Percentiles rank a stretch among this genome's conserved stretches.
Conservation (phyloP, 2,888 invertebrate genomes). For the Apamea crenata region DNA sequence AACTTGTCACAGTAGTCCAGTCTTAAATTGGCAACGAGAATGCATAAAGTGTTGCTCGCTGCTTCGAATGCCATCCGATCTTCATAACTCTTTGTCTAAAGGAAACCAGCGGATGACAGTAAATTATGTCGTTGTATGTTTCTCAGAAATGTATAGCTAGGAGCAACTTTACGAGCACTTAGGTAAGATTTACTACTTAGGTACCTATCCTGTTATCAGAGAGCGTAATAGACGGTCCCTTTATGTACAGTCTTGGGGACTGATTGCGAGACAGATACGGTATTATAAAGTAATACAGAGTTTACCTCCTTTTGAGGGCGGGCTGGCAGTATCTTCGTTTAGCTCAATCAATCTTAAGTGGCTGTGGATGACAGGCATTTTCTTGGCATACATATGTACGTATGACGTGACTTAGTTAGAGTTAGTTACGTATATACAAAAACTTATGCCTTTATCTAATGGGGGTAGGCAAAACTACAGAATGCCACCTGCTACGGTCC, state of each 20-base stretch:
- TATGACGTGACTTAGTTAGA: background rate
- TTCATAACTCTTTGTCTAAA: conserved; percentile 5
- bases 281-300: background rate
- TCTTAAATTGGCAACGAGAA: background rate
- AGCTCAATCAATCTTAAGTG: background rate
- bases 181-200: conserved; percentile 32
- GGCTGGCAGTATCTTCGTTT: background rate
- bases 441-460: background rate
- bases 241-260: conserved; percentile 40
- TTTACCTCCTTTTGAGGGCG: background rate
- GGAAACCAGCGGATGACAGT: conserved; percentile 1
- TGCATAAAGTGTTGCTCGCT: background rate
- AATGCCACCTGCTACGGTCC: no score
- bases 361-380: background rate
- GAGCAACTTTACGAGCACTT: conserved; percentile 51
- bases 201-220: conserved; percentile 41
- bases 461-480: background rate
- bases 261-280: conserved; percentile 30
- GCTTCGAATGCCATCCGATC: background rate
- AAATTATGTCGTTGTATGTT: conserved; percentile 17
- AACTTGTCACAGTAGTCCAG: background rate
- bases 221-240: conserved; percentile 30
- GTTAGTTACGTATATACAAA: background rate
- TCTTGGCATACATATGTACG: background rate
- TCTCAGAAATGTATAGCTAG: conserved; percentile 26